These are phyloP conservation scores for Cylindroiulus punctatus DNA, from an alignment of 2,888 invertebrate genomes.

Conservation along the genomic window DNA sequence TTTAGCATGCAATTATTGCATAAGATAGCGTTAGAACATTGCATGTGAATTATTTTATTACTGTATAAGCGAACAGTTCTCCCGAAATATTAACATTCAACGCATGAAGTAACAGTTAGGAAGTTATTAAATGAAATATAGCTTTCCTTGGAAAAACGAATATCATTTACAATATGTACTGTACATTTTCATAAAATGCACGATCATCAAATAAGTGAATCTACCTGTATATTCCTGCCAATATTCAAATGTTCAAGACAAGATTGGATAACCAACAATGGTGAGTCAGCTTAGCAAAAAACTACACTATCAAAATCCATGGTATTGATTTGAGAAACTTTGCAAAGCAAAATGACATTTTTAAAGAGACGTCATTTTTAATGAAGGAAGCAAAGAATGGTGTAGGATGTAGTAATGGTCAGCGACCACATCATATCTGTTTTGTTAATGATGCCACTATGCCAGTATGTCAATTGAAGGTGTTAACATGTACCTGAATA, in stretches of 20 bases:
- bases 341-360: background rate
- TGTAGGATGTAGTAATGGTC: background rate
- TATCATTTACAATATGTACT: background rate
- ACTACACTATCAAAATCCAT: too few species aligned
- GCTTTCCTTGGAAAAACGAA: background rate
- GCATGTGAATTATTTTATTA: background rate
- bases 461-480: slow-evolving; percentile 36
- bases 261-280: too few species aligned
- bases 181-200: too few species aligned
- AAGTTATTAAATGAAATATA: background rate
- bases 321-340: background rate
- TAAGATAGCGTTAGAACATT: background rate
- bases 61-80: background rate
- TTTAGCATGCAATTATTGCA: background rate
- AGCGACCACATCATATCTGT: background rate
- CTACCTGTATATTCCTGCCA: too few species aligned
- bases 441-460: slow-evolving; percentile 22
- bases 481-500: slow-evolving; percentile 3
- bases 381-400: background rate
- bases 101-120: background rate
- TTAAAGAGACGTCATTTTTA: background rate
- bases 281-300: too few species aligned
- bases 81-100: background rate
- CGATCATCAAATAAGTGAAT: too few species aligned
- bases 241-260: too few species aligned